phyloP scores from a whole-genome alignment of 2,888 invertebrate genomes.

The Eilema sororculum region DNA sequence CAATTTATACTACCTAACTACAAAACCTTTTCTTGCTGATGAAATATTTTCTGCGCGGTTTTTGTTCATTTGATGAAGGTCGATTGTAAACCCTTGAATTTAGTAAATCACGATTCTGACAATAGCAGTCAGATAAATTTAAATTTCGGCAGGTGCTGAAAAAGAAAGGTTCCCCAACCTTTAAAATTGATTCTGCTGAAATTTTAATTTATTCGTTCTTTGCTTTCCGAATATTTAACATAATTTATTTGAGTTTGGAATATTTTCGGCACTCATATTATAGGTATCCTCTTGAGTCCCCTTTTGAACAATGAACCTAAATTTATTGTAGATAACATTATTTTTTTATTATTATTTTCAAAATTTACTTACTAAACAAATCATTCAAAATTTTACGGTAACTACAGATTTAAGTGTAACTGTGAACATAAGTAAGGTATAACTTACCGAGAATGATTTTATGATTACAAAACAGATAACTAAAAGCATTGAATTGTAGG shows the following conservation, averaged over 20 bases:
- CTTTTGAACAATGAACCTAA: not conserved
- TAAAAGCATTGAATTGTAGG: not conserved
- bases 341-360: too few species aligned
- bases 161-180: too few species aligned
- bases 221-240: not conserved
- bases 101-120: slow-evolving; percentile 32
- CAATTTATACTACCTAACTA: slow-evolving; percentile 31
- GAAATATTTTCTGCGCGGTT: slow-evolving; percentile 33
- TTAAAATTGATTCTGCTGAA: not conserved
- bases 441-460: not conserved
- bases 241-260: not conserved
- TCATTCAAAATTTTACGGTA: not conserved
- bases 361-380: not conserved
- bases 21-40: slow-evolving; percentile 33
- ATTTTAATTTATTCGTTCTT: slow-evolving; percentile 4
- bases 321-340: not conserved
- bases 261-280: not conserved
- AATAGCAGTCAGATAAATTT: slow-evolving; percentile 30
- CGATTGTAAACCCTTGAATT: slow-evolving; percentile 19
- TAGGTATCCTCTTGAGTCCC: not conserved
- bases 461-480: too few species aligned
- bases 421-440: too few species aligned
- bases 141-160: slow-evolving; percentile 4
- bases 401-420: not conserved
- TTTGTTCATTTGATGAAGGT: slow-evolving; percentile 34